Percentiles rank a stretch among this genome's conserved stretches.
Evolutionary conservation across 2,888 invertebrate genomes (phyloP).

Genomic region (Neoascia interrupta): DNA sequence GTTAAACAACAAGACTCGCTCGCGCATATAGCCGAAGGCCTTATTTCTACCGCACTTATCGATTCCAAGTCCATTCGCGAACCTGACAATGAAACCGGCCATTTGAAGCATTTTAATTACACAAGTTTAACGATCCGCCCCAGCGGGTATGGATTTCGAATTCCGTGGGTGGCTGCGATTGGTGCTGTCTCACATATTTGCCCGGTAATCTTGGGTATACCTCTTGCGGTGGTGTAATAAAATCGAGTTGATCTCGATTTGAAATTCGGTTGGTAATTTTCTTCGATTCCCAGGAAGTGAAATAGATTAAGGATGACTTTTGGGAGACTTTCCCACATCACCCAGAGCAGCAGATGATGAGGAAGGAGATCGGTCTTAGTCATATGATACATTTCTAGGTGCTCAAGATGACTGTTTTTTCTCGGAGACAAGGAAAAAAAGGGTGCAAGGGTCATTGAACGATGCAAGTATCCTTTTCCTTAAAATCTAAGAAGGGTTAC

Average conservation of each 20-base stretch:
- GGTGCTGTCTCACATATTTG: too few species aligned
- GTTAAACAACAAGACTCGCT: slow-evolving; percentile 2
- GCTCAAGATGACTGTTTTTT: slow-evolving; percentile 40
- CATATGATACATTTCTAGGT: slow-evolving; percentile 62
- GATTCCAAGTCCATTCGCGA: slow-evolving; percentile 41
- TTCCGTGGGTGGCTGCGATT: slow-evolving; percentile 17
- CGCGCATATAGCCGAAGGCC: not conserved
- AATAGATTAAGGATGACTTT: slow-evolving; percentile 37
- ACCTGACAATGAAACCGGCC: slow-evolving; percentile 28
- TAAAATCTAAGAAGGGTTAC: slow-evolving; percentile 46
- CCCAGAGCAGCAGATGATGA: slow-evolving; percentile 32
- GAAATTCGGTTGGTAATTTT: slow-evolving; percentile 26
- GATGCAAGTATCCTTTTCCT: slow-evolving; percentile 43
- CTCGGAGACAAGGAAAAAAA: slow-evolving; percentile 1
- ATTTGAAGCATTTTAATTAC: slow-evolving; percentile 49
- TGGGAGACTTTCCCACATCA: slow-evolving; percentile 43
- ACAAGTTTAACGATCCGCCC: slow-evolving; percentile 7
- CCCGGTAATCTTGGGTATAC: too few species aligned
- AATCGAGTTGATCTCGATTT: slow-evolving; percentile 10
- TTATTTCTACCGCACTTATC: slow-evolving; percentile 21
- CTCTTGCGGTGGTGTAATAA: not conserved
- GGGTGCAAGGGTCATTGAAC: slow-evolving; percentile 55
- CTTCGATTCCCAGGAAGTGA: slow-evolving; percentile 46
- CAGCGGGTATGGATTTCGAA: slow-evolving; percentile 18
- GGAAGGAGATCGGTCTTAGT: slow-evolving; percentile 33